phyloP scores from a whole-genome alignment of 2,113 vertebrate species.

The Peromyscus californicus region DNA sequence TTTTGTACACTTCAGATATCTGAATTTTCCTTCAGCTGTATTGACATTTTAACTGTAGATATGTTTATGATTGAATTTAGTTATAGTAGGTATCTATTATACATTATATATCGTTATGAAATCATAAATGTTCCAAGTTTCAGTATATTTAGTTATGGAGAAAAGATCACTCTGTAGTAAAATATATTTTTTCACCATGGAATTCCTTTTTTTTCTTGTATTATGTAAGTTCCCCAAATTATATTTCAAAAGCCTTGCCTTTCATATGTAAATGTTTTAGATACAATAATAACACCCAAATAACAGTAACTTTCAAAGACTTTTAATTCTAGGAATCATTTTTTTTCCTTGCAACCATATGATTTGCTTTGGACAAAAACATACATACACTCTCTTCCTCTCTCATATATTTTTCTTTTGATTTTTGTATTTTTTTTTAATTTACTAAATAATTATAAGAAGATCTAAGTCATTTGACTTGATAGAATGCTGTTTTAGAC shows the following conservation, averaged over 20 bases:
- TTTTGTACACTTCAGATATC: not conserved
- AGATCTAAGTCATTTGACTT: not conserved
- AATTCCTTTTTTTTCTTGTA: not conserved
- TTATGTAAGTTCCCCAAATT: not conserved
- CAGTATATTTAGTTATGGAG: not conserved
- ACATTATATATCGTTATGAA: not conserved
- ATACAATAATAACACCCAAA: not conserved
- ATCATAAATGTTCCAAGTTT: not conserved
- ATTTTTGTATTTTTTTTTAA: not conserved
- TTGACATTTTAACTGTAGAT: not conserved
- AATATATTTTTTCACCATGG: not conserved
- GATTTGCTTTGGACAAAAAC: not conserved
- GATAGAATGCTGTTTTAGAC: not conserved
- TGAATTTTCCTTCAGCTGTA: not conserved
- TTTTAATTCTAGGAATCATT: not conserved
- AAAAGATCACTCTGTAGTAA: not conserved
- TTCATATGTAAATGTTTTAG: not conserved
- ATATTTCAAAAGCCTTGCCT: not conserved
- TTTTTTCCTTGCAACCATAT: not conserved
- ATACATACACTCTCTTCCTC: not conserved
- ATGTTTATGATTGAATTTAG: not conserved
- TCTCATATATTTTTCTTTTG: not conserved
- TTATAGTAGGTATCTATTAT: not conserved
- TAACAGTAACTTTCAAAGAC: conserved; percentile 18
- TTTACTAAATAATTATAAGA: not conserved